A percentile compares a stretch with the other conserved stretches of the same genome.
These are phyloP conservation scores for Yoshiicerus persimilis DNA, from an alignment of 1,140 invertebrate species.

Conservation along the genomic window DNA sequence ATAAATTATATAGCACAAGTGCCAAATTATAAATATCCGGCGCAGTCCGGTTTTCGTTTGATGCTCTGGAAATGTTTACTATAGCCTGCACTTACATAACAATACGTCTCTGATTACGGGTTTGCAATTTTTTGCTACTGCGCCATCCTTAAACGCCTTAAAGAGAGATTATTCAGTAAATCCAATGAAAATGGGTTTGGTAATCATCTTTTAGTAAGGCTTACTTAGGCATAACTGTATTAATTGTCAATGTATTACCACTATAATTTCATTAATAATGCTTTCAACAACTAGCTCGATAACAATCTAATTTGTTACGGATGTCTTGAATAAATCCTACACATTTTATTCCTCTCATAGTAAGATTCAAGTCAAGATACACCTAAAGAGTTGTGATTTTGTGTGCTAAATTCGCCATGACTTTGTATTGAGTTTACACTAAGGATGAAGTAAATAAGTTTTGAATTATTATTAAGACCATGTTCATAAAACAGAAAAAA, in stretches of 20 bases:
- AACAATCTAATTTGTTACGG: neutral
- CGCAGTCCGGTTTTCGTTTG: neutral
- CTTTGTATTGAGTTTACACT: too few species aligned
- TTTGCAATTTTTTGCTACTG: neutral
- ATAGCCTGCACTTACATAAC: neutral
- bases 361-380: too few species aligned
- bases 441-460: too few species aligned
- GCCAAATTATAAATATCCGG: neutral
- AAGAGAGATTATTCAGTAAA: neutral
- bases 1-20: neutral
- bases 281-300: neutral
- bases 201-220: neutral
- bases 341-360: too few species aligned
- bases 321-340: too few species aligned
- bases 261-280: neutral
- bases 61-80: neutral
- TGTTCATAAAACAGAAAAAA: too few species aligned
- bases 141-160: neutral
- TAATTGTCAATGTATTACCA: neutral
- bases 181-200: too few species aligned
- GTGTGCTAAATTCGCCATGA: too few species aligned
- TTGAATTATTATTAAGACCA: too few species aligned
- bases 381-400: too few species aligned
- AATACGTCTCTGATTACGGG: neutral
- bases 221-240: too few species aligned